Conservation (phyloP, 37 sponge, comb jelly and placozoan species). For the Hexactinellida sp. region DNA sequence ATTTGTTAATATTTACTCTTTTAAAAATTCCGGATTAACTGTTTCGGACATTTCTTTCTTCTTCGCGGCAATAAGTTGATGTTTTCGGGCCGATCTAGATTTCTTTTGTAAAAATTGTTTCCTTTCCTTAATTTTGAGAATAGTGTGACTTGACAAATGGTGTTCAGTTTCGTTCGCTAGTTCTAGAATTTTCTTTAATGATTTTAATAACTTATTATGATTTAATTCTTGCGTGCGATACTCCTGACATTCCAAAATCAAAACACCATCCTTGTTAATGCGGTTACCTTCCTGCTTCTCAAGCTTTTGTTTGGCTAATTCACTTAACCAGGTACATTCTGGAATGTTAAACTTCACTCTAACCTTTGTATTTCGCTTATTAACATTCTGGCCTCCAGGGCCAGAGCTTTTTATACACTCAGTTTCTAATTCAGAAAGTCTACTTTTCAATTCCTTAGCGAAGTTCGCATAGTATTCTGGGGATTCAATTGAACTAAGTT, state of each 20-base stretch:
- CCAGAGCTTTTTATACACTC: not conserved
- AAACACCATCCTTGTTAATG: not conserved
- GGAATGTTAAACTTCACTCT: not conserved
- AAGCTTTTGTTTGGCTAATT: not conserved
- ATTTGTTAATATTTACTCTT: not conserved
- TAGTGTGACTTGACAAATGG: not conserved
- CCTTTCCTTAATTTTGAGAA: not conserved
- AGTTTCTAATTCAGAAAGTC: not conserved
- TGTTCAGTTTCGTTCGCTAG: not conserved
- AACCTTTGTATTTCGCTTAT: not conserved
- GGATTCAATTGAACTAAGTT: not conserved
- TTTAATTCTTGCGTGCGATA: not conserved
- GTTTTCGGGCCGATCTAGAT: conserved; percentile 1
- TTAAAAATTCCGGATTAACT: not conserved
- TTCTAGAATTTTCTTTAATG: not conserved
- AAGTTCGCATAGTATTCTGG: not conserved
- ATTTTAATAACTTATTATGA: not conserved
- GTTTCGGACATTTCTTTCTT: not conserved
- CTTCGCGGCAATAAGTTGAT: not conserved
- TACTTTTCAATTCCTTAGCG: not conserved
- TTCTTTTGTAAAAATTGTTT: not conserved
- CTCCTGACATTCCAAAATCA: not conserved
- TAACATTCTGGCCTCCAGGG: not conserved
- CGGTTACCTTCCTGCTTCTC: not conserved
- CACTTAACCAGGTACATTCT: not conserved